Base-by-base conservation (phyloP, 2,888 invertebrate genomes). In the Leucophora obtusa region DNA sequence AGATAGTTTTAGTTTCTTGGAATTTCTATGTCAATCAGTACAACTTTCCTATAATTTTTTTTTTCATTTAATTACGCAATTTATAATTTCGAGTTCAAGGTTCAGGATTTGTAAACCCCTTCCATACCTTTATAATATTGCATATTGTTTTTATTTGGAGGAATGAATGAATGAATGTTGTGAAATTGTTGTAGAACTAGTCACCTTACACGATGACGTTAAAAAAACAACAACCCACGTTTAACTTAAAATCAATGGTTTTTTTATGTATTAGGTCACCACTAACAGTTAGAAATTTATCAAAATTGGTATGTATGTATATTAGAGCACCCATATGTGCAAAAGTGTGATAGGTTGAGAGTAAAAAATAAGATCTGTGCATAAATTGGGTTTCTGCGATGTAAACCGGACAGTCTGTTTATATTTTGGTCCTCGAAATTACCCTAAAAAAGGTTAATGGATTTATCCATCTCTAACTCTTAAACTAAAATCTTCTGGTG, bases 71-170 rank as follows among this genome's bases (percentile, higher is more conserved):
- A 74, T 82, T 79, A 72, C 74, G 65, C 79, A 65, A 79, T 80
- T 78, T 74, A 24, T 18, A 77, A 14, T 74, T 68, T 75, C 33
- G 50, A 83, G 83, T 83, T 83, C 83, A 83, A 83, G 82, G 83
- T 73, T 80, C 62, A 66, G 51, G 33, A n/a, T 59, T 43, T 73
- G 28, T 59, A 33, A n/a, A 47, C 65, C 0, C 11, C 9, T 6
- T 66, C 47, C 6, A 5, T n/a, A 0, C 4, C n/a, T 14, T 28
- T 47, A n/a, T 24, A 56, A 43, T 66, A 15, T 24, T 54, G 54
- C 54, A 56, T 54, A 21, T 38, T 11, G 10, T 28, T 28, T 28
- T 56, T 8, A 11, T 35, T 66, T 43, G 38, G 5, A 10, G 10
- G 28, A 11, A 11, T 58, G 17, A 2, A 38, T 35, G 35, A 24